Conservation (phyloP, 1,140 invertebrate genomes). For the Ostrea edulis region DNA sequence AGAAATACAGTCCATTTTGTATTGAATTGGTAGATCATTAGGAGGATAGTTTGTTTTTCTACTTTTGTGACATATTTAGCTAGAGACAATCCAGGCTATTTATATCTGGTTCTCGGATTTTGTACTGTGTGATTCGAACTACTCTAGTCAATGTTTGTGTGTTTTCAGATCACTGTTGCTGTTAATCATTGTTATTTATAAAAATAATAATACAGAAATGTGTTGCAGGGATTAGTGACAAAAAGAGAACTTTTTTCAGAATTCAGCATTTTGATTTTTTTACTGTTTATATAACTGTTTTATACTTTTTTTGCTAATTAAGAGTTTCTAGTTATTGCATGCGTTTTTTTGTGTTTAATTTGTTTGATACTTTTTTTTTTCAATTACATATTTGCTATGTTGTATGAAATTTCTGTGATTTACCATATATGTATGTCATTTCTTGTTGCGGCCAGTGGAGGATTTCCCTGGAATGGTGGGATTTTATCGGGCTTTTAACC, state of each 20-base stretch:
- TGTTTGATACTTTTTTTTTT: conserved; percentile 54
- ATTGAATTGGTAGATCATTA: neutral
- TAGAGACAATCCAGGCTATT: conserved; percentile 43
- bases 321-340: conserved; percentile 55
- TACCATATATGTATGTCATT: conserved; percentile 39
- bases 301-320: conserved; percentile 55
- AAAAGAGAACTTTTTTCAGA: conserved; percentile 42
- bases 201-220: conserved; percentile 19
- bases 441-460: conserved; percentile 21
- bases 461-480: neutral
- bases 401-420: conserved; percentile 57
- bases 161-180: conserved; percentile 1
- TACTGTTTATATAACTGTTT: conserved; percentile 60
- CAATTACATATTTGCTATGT: conserved; percentile 52
- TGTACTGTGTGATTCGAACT: neutral
- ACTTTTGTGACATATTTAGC: conserved; percentile 46
- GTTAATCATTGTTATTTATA: conserved; percentile 32
- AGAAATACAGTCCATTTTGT: neutral
- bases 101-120: conserved; percentile 17
- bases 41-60: conserved; percentile 37
- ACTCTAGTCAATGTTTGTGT: conserved; percentile 16
- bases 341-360: conserved; percentile 54
- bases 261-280: conserved; percentile 62
- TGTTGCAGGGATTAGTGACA: conserved; percentile 49
- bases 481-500: conserved; percentile 32